These are phyloP conservation scores for Strigamia crassipes DNA, from an alignment of 2,888 invertebrate genomes.

Conservation along the genomic window DNA sequence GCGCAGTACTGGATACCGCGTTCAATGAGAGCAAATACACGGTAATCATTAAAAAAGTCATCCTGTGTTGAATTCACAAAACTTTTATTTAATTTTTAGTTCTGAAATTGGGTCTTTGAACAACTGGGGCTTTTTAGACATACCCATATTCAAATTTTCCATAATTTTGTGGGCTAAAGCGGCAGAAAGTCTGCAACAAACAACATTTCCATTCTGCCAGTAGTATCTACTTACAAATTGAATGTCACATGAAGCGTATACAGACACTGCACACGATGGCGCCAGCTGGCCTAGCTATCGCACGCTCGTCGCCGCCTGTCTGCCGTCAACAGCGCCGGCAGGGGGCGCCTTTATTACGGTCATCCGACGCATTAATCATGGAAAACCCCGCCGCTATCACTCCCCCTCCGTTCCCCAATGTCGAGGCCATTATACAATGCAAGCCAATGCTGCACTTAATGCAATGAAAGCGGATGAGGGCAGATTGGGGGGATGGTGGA, in stretches of 20 bases:
- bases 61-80: no score
- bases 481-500: neutral
- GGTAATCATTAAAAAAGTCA: no score
- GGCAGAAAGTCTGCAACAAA: neutral
- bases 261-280: neutral
- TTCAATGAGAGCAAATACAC: no score
- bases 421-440: neutral
- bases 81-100: no score
- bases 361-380: slow-evolving; percentile 30
- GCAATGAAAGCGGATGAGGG: neutral
- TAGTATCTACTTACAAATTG: neutral
- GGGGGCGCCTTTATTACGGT: slow-evolving; percentile 30
- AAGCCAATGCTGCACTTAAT: slow-evolving; percentile 13
- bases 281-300: neutral
- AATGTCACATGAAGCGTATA: neutral
- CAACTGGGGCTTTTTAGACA: no score
- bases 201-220: neutral
- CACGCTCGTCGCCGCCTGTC: slow-evolving; percentile 3
- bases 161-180: no score
- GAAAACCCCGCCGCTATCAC: slow-evolving; percentile 1
- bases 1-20: no score
- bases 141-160: no score
- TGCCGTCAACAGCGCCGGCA: neutral
- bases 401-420: neutral
- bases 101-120: no score